Evolutionary conservation across 64 coral and sea anemone genomes (phyloP).

Genomic region (Stichodactyla mertensii): DNA sequence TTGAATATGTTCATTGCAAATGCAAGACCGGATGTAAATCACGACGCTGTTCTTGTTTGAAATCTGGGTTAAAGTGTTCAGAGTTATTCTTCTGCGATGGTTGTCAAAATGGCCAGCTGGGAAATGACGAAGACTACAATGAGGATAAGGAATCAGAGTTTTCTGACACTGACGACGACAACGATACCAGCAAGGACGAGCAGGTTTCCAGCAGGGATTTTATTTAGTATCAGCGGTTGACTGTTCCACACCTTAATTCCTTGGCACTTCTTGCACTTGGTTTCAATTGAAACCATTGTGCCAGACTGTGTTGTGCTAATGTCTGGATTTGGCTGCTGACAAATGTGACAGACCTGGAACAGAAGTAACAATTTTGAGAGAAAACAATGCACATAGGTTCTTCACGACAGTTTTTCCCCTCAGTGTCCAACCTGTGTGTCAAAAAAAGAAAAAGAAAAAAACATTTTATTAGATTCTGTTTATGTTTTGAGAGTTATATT

Average conservation of each 20-base stretch:
- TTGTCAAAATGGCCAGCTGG: no score
- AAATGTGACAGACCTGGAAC: no score
- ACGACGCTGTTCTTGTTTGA: conserved; percentile 31
- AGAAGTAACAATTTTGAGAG: no score
- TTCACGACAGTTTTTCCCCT: no score
- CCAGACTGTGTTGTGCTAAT: neutral
- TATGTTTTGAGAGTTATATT: no score
- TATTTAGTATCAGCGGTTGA: neutral
- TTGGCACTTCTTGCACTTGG: neutral
- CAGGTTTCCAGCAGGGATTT: neutral
- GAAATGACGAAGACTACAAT: neutral
- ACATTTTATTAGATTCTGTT: no score
- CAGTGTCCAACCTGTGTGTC: neutral
- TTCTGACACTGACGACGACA: no score
- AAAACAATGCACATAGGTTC: no score
- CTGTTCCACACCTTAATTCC: neutral
- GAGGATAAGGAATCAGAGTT: neutral
- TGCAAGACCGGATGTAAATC: no score
- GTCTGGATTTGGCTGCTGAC: no score
- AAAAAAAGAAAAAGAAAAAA: neutral
- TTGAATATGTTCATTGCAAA: no score
- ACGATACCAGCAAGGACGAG: no score
- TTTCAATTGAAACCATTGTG: neutral
- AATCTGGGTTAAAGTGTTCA: conserved; percentile 31
- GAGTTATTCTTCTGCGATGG: conserved; percentile 21